Conservation (phyloP, 2,797 vertebrate species). For the Sciaenops ocellatus region DNA sequence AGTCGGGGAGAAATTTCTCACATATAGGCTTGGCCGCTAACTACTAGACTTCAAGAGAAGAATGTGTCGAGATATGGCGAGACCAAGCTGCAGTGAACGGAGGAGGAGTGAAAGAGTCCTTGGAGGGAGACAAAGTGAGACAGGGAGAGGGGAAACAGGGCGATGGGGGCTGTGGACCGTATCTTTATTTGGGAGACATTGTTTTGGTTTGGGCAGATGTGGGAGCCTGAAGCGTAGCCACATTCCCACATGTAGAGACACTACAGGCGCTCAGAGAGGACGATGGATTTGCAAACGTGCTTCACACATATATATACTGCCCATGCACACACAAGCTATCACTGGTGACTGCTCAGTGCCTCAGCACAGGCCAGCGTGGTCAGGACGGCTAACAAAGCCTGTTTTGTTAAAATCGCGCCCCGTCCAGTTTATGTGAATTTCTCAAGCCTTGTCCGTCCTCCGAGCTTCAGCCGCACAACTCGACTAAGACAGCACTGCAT, state of each 20-base stretch:
- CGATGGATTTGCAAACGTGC: conserved; percentile 40
- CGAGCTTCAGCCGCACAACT: background rate
- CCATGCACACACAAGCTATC: conserved; percentile 47
- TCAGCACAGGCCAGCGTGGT: background rate
- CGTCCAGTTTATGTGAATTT: conserved; percentile 59
- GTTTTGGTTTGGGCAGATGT: conserved; percentile 83
- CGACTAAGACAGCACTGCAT: background rate
- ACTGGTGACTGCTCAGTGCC: conserved; percentile 35
- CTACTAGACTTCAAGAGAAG: conserved; percentile 41
- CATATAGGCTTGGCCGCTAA: conserved; percentile 47
- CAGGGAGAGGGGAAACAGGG: conserved; percentile 34
- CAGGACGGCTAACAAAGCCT: conserved; percentile 66
- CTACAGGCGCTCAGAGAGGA: conserved; percentile 57
- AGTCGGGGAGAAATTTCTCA: conserved; percentile 68
- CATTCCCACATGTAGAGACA: conserved; percentile 73
- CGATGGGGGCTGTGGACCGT: conserved; percentile 48
- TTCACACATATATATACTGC: conserved; percentile 26
- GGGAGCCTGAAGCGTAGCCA: conserved; percentile 69
- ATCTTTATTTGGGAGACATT: conserved; percentile 77
- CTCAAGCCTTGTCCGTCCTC: conserved; percentile 49
- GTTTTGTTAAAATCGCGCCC: conserved; percentile 60
- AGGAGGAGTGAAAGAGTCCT: conserved; percentile 34
- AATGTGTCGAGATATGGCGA: conserved; percentile 45
- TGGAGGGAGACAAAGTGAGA: conserved; percentile 31
- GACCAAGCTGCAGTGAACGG: conserved; percentile 33